Evolutionary conservation across 2,797 vertebrate genomes (phyloP).

Genomic region (Poecilia picta): DNA sequence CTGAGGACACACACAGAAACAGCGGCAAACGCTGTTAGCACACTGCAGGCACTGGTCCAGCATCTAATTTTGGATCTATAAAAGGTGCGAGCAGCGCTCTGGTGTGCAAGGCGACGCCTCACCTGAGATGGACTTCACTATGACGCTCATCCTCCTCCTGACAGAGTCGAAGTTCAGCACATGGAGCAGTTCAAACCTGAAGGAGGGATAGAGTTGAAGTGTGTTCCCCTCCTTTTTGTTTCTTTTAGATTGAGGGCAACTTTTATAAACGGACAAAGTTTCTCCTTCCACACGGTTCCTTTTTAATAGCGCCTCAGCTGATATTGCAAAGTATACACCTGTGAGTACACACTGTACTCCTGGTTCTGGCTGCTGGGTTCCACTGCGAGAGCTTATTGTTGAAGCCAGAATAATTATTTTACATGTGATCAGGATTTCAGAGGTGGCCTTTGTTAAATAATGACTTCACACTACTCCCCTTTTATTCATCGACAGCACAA

Average conservation of each 20-base stretch:
- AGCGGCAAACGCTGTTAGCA: constrained; percentile 10
- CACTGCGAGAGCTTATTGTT: not conserved
- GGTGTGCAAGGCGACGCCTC: constrained; percentile 4
- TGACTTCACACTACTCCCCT: not conserved
- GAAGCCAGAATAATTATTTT: not conserved
- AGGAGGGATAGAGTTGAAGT: constrained; percentile 12
- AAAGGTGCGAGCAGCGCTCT: not conserved
- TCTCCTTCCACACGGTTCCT: not conserved
- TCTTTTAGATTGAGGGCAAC: not conserved
- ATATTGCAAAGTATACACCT: not conserved
- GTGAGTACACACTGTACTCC: not conserved
- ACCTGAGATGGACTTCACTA: constrained; percentile 91
- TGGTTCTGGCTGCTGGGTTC: not conserved
- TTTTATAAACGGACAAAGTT: not conserved
- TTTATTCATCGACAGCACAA: not conserved
- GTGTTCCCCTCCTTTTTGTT: not conserved
- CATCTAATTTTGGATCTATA: not conserved
- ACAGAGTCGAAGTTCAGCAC: constrained; percentile 96
- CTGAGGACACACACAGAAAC: constrained; percentile 67
- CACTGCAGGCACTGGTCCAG: not conserved
- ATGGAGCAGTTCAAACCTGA: constrained; percentile 92
- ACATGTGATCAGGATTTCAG: not conserved
- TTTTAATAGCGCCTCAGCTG: not conserved
- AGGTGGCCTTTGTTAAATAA: not conserved
- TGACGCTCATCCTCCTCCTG: constrained; percentile 96